Conservation (phyloP, 2,113 vertebrate genomes). For the Sapajus apella region DNA sequence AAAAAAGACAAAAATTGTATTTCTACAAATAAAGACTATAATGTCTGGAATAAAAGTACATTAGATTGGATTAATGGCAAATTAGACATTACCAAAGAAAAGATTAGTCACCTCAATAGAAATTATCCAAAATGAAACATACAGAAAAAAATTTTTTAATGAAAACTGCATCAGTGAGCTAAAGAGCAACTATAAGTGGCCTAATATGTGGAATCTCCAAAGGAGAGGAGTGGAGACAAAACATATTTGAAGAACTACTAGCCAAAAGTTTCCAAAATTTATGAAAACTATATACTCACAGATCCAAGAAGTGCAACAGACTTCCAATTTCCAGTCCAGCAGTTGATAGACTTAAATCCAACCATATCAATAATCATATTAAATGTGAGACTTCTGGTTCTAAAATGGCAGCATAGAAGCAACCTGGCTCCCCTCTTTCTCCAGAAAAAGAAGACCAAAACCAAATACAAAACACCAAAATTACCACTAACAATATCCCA, state of each 20-base stretch:
- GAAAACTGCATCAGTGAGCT: not conserved
- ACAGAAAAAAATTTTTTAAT: not conserved
- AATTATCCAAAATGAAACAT: slow-evolving; percentile 24
- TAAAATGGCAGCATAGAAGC: not conserved
- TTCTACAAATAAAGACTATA: not conserved
- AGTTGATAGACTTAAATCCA: not conserved
- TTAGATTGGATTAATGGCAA: not conserved
- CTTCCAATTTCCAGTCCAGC: not conserved
- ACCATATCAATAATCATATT: not conserved
- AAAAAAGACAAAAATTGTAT: not conserved
- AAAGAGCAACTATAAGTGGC: not conserved
- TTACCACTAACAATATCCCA: not conserved
- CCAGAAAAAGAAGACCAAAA: not conserved
- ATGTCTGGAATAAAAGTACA: not conserved
- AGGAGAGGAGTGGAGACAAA: not conserved
- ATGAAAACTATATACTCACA: not conserved
- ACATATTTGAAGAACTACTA: slow-evolving; percentile 12
- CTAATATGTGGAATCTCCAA: not conserved
- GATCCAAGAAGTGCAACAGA: not conserved
- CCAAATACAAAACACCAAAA: not conserved
- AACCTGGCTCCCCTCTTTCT: not conserved
- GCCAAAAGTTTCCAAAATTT: not conserved
- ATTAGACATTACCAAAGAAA: slow-evolving; percentile 29
- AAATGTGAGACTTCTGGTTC: not conserved
- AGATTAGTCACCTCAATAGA: not conserved